Conservation (phyloP, 2,888 invertebrate species). For the Coenonympha glycerion region DNA sequence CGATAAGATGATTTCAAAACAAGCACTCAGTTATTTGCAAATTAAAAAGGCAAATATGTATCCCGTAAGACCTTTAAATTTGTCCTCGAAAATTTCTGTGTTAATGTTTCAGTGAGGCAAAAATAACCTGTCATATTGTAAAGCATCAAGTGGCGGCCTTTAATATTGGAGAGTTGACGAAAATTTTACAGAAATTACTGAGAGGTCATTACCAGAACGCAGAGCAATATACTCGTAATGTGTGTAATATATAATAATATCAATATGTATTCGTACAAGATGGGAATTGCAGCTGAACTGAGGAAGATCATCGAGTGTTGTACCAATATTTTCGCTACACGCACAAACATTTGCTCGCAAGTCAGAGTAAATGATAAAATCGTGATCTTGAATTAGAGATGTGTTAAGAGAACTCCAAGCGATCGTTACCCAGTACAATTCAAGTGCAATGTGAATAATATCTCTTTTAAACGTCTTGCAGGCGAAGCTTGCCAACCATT, state of each 20-base stretch:
- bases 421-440: constrained; percentile 23
- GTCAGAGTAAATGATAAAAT: constrained; percentile 32
- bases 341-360: constrained; percentile 40
- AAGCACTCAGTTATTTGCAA: neutral
- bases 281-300: constrained; percentile 34
- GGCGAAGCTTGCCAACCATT: constrained; percentile 26
- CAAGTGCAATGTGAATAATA: constrained; percentile 18
- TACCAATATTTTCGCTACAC: constrained; percentile 52
- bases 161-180: constrained; percentile 4
- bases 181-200: constrained; percentile 9
- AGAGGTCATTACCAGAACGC: constrained; percentile 8
- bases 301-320: constrained; percentile 44
- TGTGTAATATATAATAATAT: too few species aligned
- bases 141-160: neutral
- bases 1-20: neutral
- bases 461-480: constrained; percentile 26
- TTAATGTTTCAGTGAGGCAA: neutral
- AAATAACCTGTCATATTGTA: constrained; percentile 4
- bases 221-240: neutral
- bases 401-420: constrained; percentile 24
- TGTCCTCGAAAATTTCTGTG: constrained; percentile 9
- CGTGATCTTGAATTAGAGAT: constrained; percentile 36
- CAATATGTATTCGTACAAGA: constrained; percentile 6
- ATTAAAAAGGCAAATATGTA: neutral
- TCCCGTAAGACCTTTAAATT: neutral